A percentile compares a stretch with the other conserved stretches of the same genome.
phyloP scores from a whole-genome alignment of 2,797 vertebrate genomes.

The Brachyalestes nurse region DNA sequence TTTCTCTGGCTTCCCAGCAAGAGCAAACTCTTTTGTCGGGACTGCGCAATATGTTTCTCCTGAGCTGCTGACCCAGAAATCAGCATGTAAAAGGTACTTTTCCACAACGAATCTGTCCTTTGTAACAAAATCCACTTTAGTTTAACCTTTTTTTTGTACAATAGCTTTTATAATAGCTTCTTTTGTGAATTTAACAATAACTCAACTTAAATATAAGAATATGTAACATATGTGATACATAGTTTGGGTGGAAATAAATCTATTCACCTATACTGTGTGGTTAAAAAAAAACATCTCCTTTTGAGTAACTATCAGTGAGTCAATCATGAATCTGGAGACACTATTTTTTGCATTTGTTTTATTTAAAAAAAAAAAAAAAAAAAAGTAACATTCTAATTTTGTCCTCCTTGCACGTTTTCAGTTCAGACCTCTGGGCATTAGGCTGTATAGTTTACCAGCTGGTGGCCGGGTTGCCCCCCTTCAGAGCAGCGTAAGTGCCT shows the following conservation, averaged over 20 bases:
- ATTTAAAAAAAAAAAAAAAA: neutral
- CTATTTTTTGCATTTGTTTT: neutral
- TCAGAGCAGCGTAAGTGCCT: constrained; percentile 93
- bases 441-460: constrained; percentile 99
- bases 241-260: too few relatives aligned
- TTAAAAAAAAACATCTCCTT: neutral
- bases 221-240: too few relatives aligned
- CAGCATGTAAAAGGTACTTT: constrained; percentile 94
- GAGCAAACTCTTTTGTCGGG: constrained; percentile 98
- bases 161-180: neutral
- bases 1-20: constrained; percentile 75
- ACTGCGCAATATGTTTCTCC: constrained; percentile 99
- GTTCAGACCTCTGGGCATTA: constrained; percentile 98
- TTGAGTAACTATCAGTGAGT: neutral
- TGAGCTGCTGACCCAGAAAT: constrained; percentile 96
- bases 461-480: constrained; percentile 96
- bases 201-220: too few relatives aligned
- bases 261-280: too few relatives aligned
- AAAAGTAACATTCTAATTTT: neutral
- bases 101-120: neutral
- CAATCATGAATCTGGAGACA: neutral
- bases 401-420: constrained; percentile 62
- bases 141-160: neutral
- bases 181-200: neutral
- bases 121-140: too few relatives aligned